These are phyloP conservation scores for Pygoscelis adeliae DNA, from an alignment of 2,113 vertebrate species.

Conservation along the genomic window DNA sequence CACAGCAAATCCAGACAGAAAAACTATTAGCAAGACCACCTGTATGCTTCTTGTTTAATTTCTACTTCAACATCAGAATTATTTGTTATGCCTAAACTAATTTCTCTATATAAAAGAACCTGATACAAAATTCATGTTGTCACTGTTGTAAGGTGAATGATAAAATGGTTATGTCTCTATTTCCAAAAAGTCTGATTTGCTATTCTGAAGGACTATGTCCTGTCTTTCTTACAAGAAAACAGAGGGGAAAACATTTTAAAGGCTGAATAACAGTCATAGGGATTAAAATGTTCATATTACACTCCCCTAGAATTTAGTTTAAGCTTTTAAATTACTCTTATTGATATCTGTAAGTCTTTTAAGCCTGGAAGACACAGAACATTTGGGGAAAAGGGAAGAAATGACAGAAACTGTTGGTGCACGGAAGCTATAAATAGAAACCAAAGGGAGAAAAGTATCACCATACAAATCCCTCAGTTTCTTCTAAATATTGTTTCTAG, in stretches of 20 bases:
- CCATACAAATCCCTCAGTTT: not conserved
- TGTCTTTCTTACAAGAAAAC: not conserved
- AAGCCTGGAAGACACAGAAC: not conserved
- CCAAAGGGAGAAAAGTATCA: not conserved
- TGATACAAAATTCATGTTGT: not conserved
- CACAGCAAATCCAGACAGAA: not conserved
- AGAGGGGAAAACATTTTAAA: not conserved
- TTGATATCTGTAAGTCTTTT: not conserved
- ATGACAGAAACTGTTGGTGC: not conserved
- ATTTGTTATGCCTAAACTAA: not conserved
- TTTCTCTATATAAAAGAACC: not conserved
- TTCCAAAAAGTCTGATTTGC: not conserved
- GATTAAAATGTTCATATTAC: not conserved
- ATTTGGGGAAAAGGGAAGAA: not conserved
- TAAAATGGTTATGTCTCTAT: not conserved
- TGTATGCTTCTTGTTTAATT: not conserved
- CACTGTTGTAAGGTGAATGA: not conserved
- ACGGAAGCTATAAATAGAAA: not conserved
- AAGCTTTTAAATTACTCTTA: not conserved
- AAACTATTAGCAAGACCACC: not conserved
- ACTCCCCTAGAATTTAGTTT: not conserved
- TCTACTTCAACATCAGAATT: not conserved
- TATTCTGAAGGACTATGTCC: not conserved
- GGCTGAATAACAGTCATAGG: not conserved
- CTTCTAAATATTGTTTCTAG: not conserved